Conservation (phyloP, 2,888 invertebrate genomes). For the Sinotaia quadrata region DNA sequence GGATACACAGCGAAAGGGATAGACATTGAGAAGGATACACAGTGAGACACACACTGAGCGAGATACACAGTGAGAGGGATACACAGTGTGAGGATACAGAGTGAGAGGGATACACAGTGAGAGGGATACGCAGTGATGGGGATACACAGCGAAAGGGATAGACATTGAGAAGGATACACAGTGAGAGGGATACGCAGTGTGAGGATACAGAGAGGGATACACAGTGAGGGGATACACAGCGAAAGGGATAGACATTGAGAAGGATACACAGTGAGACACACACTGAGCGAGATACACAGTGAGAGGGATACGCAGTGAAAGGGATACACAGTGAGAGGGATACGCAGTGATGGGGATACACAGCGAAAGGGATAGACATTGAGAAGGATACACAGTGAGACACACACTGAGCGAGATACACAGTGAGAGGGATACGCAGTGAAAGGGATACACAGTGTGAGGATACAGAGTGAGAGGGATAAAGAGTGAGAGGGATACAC, state of each 20-base stretch:
- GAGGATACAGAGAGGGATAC: too few species aligned
- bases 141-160: too few species aligned
- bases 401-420: neutral
- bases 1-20: neutral
- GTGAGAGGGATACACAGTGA: neutral
- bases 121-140: too few species aligned
- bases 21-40: neutral
- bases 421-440: neutral
- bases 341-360: neutral
- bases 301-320: constrained; percentile 3
- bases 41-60: neutral
- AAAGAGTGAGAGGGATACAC: neutral
- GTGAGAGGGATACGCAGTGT: too few species aligned
- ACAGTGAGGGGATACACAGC: too few species aligned
- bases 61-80: neutral
- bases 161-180: too few species aligned
- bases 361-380: neutral
- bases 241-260: too few species aligned
- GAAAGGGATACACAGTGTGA: neutral
- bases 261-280: too few species aligned
- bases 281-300: neutral
- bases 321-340: neutral
- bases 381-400: constrained; percentile 2
- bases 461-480: neutral
- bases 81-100: neutral